These are phyloP conservation scores for Ariopsis seemanni DNA, from an alignment of 2,113 vertebrate species.

Conservation along the genomic window DNA sequence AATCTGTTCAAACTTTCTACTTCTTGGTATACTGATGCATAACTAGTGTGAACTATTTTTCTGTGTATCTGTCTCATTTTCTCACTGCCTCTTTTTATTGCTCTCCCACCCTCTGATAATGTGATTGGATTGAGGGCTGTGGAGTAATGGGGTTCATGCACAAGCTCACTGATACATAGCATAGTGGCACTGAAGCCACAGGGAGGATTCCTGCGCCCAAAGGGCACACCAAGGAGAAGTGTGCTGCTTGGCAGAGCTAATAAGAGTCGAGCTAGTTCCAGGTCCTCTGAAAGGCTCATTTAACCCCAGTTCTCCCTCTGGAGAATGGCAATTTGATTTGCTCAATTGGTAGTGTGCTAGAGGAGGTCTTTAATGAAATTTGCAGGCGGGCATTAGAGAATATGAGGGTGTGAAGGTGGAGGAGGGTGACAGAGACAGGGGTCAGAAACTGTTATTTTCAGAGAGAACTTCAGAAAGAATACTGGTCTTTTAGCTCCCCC, in stretches of 20 bases:
- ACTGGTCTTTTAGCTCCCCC: conserved; percentile 50
- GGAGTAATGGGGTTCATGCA: conserved; percentile 2
- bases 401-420: conserved; percentile 17
- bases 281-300: conserved; percentile 69
- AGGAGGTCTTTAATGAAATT: conserved; percentile 65
- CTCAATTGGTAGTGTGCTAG: conserved; percentile 68
- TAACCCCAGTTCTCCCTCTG: conserved; percentile 61
- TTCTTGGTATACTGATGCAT: not conserved
- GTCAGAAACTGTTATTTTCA: conserved; percentile 55
- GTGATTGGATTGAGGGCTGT: not conserved
- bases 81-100: not conserved
- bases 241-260: conserved; percentile 66
- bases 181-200: conserved; percentile 20
- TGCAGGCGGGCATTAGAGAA: conserved; percentile 40
- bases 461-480: conserved; percentile 47
- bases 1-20: not conserved
- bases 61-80: conserved; percentile 1
- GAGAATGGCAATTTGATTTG: conserved; percentile 69
- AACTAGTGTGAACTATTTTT: not conserved
- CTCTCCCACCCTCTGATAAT: conserved; percentile 28
- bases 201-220: conserved; percentile 52
- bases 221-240: conserved; percentile 67
- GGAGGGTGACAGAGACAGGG: conserved; percentile 23
- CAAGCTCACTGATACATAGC: conserved; percentile 23
- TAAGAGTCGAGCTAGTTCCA: conserved; percentile 62